phyloP scores from a whole-genome alignment of 2,113 vertebrate species.

The Ceuthmochares aereus region DNA sequence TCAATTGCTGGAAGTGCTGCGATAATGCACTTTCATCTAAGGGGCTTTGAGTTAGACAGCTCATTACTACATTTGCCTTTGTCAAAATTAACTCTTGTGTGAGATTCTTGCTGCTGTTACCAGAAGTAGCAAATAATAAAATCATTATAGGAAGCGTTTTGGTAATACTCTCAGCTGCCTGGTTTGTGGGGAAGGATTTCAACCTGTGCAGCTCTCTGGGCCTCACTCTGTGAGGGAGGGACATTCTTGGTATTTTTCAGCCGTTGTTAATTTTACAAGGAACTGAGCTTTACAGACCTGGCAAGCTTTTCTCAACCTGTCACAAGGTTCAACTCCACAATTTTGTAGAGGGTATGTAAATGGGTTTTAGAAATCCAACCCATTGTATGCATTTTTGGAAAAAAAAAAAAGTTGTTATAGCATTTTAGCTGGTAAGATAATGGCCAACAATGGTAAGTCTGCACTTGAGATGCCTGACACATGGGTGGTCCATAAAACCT shows the following conservation, averaged over 20 bases:
- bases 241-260: background rate
- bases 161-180: background rate
- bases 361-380: background rate
- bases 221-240: background rate
- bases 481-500: background rate
- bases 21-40: background rate
- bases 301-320: background rate
- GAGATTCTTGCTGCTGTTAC: background rate
- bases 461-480: accelerated
- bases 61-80: background rate
- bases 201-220: background rate
- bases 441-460: background rate
- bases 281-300: background rate
- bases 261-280: background rate
- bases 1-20: background rate
- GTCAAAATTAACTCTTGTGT: background rate
- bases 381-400: background rate
- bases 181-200: background rate
- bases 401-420: background rate
- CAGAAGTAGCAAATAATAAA: background rate
- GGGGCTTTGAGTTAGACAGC: background rate
- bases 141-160: background rate
- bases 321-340: background rate
- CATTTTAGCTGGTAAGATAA: background rate
- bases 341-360: background rate